Conservation (phyloP, 35 echinoderm and acorn worm species). For the Apostichopus californicus region DNA sequence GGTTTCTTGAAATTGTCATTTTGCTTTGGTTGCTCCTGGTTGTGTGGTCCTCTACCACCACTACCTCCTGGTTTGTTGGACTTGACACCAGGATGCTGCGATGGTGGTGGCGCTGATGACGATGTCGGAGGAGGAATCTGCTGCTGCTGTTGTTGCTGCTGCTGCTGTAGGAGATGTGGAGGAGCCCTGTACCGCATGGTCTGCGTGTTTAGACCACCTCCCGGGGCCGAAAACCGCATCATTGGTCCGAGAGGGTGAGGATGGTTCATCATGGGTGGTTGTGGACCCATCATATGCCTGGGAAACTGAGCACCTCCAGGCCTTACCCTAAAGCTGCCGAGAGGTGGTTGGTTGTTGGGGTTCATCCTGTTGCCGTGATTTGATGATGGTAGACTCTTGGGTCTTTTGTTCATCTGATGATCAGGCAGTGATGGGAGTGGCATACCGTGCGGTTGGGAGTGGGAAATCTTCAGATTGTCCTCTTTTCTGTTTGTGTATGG, state of each 20-base stretch:
- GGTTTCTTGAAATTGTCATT: conserved; percentile 23
- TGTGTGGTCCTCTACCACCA: not conserved
- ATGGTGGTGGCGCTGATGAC: not conserved
- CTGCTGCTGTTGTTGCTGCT: not conserved
- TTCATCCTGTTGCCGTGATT: not conserved
- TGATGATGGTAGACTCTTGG: conserved; percentile 41
- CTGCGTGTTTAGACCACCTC: conserved; percentile 25
- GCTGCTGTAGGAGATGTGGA: not conserved
- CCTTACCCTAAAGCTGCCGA: conserved; percentile 37
- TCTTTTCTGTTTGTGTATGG: not conserved
- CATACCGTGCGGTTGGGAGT: not conserved
- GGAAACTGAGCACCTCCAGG: conserved; percentile 43
- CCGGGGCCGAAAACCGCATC: conserved; percentile 30
- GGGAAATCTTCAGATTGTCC: not conserved
- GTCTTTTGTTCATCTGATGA: conserved; percentile 13
- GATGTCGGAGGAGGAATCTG: conserved; percentile 6
- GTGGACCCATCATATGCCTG: conserved; percentile 41
- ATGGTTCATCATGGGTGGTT: conserved; percentile 41
- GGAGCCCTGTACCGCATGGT: conserved; percentile 39
- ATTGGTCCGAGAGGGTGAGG: conserved; percentile 47
- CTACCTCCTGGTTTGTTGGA: not conserved
- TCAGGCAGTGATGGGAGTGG: not conserved
- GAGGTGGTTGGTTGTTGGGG: conserved; percentile 4
- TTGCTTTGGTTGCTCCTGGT: conserved; percentile 32
- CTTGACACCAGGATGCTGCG: not conserved